Percentiles rank a stretch among this genome's conserved stretches.
Evolutionary conservation across 2,113 vertebrate species (phyloP).

Genomic region (Oplegnathus fasciatus): DNA sequence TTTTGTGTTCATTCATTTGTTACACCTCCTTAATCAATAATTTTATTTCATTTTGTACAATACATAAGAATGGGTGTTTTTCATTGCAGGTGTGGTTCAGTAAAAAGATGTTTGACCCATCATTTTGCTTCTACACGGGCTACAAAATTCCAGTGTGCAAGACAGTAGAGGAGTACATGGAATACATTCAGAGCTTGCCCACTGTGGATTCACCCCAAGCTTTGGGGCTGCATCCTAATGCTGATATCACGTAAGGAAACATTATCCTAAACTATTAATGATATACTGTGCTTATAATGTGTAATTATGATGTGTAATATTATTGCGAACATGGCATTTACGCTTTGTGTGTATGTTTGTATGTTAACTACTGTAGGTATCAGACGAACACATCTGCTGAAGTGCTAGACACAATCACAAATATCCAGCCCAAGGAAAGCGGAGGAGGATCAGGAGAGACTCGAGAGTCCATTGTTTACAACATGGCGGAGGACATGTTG

Average conservation of each 20-base stretch:
- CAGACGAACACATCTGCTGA: conserved; percentile 67
- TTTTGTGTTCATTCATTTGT: not conserved
- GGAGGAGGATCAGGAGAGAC: conserved; percentile 56
- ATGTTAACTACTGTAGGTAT: conserved; percentile 48
- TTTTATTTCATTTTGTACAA: not conserved
- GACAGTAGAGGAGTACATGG: conserved; percentile 62
- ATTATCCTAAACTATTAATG: not conserved
- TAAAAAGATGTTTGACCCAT: conserved; percentile 60
- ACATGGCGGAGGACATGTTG: conserved; percentile 63
- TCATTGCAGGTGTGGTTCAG: conserved; percentile 68
- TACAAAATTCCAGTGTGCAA: conserved; percentile 65
- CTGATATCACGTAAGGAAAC: conserved; percentile 64
- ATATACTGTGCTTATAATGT: not conserved
- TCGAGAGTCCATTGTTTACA: conserved; percentile 65
- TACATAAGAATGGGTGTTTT: conserved; percentile 9
- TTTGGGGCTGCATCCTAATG: conserved; percentile 65
- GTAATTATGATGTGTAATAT: not conserved
- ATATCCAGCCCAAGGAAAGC: conserved; percentile 72
- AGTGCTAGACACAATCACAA: conserved; percentile 62
- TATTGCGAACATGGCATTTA: not conserved
- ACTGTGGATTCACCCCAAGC: conserved; percentile 55
- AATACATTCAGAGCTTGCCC: conserved; percentile 56
- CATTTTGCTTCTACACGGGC: conserved; percentile 61
- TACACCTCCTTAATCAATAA: not conserved
- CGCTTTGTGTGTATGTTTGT: not conserved